Conservation (phyloP, 1,140 invertebrate genomes). For the Bilobella aurantiaca region DNA sequence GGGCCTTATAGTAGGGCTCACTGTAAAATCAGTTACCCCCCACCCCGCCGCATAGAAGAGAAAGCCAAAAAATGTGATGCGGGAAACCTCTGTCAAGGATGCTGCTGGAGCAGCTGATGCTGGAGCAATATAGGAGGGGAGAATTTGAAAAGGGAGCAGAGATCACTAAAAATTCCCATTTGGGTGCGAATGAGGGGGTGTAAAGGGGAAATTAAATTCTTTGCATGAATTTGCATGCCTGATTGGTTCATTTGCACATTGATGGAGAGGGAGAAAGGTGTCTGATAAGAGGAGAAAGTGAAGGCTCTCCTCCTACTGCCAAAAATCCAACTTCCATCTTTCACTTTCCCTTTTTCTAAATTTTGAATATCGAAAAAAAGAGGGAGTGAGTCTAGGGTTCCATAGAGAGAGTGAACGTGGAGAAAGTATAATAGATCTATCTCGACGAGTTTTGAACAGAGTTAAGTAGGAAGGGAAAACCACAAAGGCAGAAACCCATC, state of each 20-base stretch:
- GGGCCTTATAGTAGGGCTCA: too few relatives aligned
- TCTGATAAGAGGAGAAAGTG: conserved; percentile 33
- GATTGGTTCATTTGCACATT: conserved; percentile 40
- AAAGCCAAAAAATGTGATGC: not conserved
- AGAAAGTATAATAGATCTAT: conserved; percentile 6
- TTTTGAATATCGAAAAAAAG: not conserved
- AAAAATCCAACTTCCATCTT: conserved; percentile 2
- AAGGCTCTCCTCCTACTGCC: conserved; percentile 1
- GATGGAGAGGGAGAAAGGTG: conserved; percentile 34
- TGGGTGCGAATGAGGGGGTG: conserved; percentile 3
- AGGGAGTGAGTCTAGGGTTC: conserved; percentile 3
- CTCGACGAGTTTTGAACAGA: not conserved
- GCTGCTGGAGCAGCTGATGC: not conserved
- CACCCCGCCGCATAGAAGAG: not conserved
- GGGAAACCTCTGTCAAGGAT: not conserved
- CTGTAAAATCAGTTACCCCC: too few relatives aligned
- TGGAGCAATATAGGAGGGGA: not conserved
- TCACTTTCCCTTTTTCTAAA: not conserved
- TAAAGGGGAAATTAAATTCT: conserved; percentile 38
- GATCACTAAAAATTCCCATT: not conserved
- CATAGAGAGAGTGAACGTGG: too few relatives aligned
- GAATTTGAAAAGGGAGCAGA: not conserved
- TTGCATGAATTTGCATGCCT: conserved; percentile 39
- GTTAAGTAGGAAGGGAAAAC: conserved; percentile 3
- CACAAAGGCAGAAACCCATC: conserved; percentile 10